Evolutionary conservation across 2,888 invertebrate genomes (phyloP), one percentile per base, ranked within the genome.

Genomic region (Latrodectus elegans): DNA sequence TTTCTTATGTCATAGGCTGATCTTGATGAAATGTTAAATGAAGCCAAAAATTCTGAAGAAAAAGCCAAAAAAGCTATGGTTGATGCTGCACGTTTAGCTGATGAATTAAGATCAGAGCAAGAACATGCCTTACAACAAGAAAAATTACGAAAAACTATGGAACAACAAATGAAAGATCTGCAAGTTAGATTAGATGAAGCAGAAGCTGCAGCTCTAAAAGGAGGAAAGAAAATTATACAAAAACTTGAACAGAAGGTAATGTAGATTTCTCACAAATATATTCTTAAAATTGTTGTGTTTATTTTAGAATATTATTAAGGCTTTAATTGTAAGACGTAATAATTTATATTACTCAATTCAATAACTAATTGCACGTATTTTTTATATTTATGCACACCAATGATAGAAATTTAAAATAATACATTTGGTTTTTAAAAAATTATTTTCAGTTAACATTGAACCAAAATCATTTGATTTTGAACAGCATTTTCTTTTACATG

Each of bases 61-160:
- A 97, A 97, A 94, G 97, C 97, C 91, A 98, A 98, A 96, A 97
- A 98, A 94, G 98, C 98, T 76, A 97, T 98, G 97, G 97, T 97
- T 91, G 99, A 99, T 93, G 99, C 99, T 91, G 98, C 99, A 91
- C 95, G 99, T 92, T 95, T 99, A 90, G 99, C 99, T 90, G 99
- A 99, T 93, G 99, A 99, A 93, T 96, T 99, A 93, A 96, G 99
- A 92, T 98, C 98, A 91, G 99, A 99, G 94, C 99, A 99, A 94
- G 99, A 99, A 92, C 99, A 99, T 93, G 97, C 98, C 91, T 96
- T 97, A 94, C 97, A 97, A 92, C 97, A 98, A 93, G 99, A 99
- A 94, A 99, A 99, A 94, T 95, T 97, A 93, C 96, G 98, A 94
- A 99, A 99, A 94, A 97, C 97, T 89, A 95, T 99, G 91, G 99